Percentiles rank a stretch among this genome's conserved stretches.
Conservation (phyloP, 2,888 invertebrate species). For the Malacosoma neustria region DNA sequence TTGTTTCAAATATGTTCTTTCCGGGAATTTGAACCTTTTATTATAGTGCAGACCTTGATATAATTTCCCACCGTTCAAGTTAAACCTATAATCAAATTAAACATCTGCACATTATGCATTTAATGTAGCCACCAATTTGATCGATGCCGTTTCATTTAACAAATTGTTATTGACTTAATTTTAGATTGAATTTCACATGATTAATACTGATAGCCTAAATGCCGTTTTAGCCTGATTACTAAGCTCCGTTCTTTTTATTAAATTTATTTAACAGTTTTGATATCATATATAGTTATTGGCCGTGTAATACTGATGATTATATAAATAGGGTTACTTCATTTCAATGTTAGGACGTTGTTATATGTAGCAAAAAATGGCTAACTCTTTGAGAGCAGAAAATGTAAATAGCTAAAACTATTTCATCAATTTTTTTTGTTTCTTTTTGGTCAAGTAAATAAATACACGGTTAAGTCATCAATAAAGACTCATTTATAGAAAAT, state of each 20-base stretch:
- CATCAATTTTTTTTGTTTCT: too few relatives aligned
- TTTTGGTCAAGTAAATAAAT: too few relatives aligned
- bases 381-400: too few relatives aligned
- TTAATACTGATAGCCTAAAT: conserved; percentile 37
- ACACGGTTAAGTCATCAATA: too few relatives aligned
- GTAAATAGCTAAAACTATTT: too few relatives aligned
- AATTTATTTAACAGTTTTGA: too few relatives aligned
- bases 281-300: too few relatives aligned
- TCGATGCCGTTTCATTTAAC: conserved; percentile 51
- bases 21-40: conserved; percentile 43
- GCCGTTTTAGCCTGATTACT: conserved; percentile 18
- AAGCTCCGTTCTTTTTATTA: background rate
- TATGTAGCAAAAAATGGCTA: too few relatives aligned
- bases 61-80: conserved; percentile 46
- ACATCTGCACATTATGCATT: conserved; percentile 63
- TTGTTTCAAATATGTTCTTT: conserved; percentile 34
- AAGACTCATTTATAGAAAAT: too few relatives aligned
- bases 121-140: conserved; percentile 54
- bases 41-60: conserved; percentile 59
- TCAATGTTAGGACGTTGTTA: too few relatives aligned
- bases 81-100: conserved; percentile 62
- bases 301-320: too few relatives aligned
- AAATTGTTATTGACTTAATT: conserved; percentile 40
- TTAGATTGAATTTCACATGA: conserved; percentile 34
- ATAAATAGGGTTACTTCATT: too few relatives aligned